These are phyloP conservation scores for Protula sp. DNA, from an alignment of 2,888 invertebrate species.

Conservation along the genomic window DNA sequence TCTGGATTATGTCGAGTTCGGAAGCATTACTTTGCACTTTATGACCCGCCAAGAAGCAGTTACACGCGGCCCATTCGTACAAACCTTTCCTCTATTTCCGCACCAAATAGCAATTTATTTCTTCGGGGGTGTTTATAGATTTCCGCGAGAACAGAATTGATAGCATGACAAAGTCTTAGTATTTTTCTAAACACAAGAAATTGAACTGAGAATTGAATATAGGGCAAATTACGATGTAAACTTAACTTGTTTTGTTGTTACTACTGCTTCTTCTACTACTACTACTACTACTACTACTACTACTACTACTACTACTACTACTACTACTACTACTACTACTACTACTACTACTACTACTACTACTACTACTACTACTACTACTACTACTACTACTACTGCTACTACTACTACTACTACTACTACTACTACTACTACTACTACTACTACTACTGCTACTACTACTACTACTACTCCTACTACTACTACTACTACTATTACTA, in stretches of 20 bases:
- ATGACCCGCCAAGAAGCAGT: too few relatives aligned
- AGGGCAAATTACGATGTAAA: background rate
- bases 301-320: background rate
- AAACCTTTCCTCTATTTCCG: too few relatives aligned
- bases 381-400: background rate
- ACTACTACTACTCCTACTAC: too few relatives aligned
- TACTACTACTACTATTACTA: too few relatives aligned
- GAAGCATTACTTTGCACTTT: too few relatives aligned
- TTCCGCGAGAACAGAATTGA: too few relatives aligned
- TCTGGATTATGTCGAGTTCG: too few relatives aligned
- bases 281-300: background rate
- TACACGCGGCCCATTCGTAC: too few relatives aligned
- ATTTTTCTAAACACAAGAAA: background rate
- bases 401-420: background rate
- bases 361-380: background rate
- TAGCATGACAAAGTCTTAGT: too few relatives aligned
- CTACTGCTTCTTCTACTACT: too few relatives aligned
- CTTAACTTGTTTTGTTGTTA: background rate
- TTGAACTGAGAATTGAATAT: background rate
- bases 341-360: background rate
- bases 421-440: background rate
- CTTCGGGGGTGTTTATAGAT: too few relatives aligned
- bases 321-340: background rate
- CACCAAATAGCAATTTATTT: too few relatives aligned
- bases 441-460: background rate